Base-by-base conservation (phyloP, 2,888 invertebrate species). In the Harpalus rufipes region DNA sequence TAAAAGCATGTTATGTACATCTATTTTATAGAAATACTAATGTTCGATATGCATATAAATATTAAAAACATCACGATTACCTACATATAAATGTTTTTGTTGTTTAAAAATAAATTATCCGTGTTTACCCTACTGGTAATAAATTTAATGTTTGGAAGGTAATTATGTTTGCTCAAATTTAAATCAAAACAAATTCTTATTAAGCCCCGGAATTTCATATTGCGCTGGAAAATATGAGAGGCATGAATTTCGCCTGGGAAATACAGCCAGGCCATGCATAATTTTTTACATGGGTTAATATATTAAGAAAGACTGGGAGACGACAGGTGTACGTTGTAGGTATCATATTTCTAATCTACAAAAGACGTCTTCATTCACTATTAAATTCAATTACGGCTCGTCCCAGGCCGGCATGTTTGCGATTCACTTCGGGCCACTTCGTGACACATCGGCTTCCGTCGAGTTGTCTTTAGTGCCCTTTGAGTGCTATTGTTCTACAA, bases 281-380 rank as follows among this genome's bases (percentile, higher is more conserved):
- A 41, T 78, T 84, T 84, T 84, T 76, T 84, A 21, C 65, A 51
- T 65, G 4, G 63, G 63, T 84, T 51, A 78, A 84, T 65, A 84
- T 84, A 84, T 84, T 74, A 83, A 72, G 61, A 44, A 61, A 61
- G 63, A 16, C 25, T 63, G 63, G 7, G 59, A 74, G 41, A 61
- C 63, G 78, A 84, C 84, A 84, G 84, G 78, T 84, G 78, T 44
- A 63, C 51, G 56, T 56, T 85, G 84, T 84, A 87, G 87, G 87
- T 88, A 88, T 88, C 87, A 88, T 87, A 88, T 88, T 88, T 87
- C 87, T 84, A 86, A 87, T 87, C 87, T 87, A 86, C 87, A 87
- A 87, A 88, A 86, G 86, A 87, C 86, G 86, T 85, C 86, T 87
- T 88, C 88, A 88, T 88, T 88, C 88, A 88, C 86, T 88, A 88